Conservation (phyloP, 2,888 invertebrate genomes). For the Hemithea aestivaria region DNA sequence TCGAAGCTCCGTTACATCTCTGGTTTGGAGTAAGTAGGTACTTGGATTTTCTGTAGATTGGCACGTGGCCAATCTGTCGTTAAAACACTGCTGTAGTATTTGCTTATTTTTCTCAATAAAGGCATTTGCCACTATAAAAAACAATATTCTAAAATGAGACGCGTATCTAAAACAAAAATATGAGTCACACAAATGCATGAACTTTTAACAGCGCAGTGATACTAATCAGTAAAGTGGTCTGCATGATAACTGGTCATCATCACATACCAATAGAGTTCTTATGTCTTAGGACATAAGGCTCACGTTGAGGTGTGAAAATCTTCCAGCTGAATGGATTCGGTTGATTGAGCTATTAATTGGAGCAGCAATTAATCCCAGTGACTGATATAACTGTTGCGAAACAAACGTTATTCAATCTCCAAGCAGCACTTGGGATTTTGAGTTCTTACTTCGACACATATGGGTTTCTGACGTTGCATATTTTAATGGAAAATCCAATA, state of each 20-base stretch:
- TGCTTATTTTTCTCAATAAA: too few species aligned
- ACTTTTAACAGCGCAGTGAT: slow-evolving; percentile 10
- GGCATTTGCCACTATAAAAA: too few species aligned
- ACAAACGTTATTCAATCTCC: slow-evolving; percentile 15
- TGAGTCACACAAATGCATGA: slow-evolving; percentile 9
- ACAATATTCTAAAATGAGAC: too few species aligned
- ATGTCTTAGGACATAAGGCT: slow-evolving; percentile 5
- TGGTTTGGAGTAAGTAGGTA: too few species aligned
- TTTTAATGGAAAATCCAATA: too few species aligned
- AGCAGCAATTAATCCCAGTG: slow-evolving; percentile 27
- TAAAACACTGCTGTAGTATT: too few species aligned
- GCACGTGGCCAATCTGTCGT: too few species aligned
- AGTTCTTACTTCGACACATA: too few species aligned
- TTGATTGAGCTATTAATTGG: slow-evolving; percentile 30
- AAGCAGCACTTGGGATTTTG: not conserved
- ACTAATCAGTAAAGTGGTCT: slow-evolving; percentile 8
- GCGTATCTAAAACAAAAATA: slow-evolving; percentile 1
- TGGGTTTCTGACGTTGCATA: too few species aligned
- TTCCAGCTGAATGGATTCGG: slow-evolving; percentile 16
- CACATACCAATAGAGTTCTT: slow-evolving; percentile 1
- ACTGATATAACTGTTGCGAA: slow-evolving; percentile 17
- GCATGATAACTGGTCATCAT: not conserved
- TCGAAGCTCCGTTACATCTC: too few species aligned
- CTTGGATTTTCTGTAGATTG: too few species aligned
- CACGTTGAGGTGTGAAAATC: slow-evolving; percentile 3